Conservation (phyloP, 2,888 invertebrate species). For the Ptychoptera contaminata region DNA sequence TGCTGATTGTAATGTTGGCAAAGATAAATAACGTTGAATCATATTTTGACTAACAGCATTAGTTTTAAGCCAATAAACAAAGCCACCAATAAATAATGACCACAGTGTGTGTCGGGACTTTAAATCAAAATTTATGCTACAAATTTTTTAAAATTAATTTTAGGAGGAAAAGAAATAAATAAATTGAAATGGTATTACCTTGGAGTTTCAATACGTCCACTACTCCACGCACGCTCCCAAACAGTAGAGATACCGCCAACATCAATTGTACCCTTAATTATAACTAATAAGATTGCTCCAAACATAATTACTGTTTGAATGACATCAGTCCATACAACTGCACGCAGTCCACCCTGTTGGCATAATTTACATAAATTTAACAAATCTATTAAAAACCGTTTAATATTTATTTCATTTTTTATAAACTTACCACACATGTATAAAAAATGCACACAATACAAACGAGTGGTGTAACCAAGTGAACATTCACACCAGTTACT, state of each 20-base stretch:
- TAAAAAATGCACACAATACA: conserved; percentile 66
- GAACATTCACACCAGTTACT: conserved; percentile 64
- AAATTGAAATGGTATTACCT: conserved; percentile 26
- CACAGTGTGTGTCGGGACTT: conserved; percentile 58
- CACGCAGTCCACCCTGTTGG: conserved; percentile 45
- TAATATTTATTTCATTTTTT: background rate
- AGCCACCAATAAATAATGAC: conserved; percentile 52
- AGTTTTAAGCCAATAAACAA: conserved; percentile 54
- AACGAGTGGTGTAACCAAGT: conserved; percentile 54
- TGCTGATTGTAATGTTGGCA: conserved; percentile 47
- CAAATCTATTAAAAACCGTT: background rate
- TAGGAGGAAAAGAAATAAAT: background rate
- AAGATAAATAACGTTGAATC: conserved; percentile 59
- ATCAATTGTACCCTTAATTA: conserved; percentile 44
- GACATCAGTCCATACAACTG: conserved; percentile 58
- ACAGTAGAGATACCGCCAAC: conserved; percentile 48
- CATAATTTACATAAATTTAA: conserved; percentile 1
- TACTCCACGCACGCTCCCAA: conserved; percentile 37
- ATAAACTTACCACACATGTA: conserved; percentile 49
- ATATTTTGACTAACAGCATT: conserved; percentile 64
- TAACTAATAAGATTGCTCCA: conserved; percentile 46
- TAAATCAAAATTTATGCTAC: conserved; percentile 51
- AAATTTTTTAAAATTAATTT: conserved; percentile 10
- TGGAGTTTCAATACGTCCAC: conserved; percentile 44
- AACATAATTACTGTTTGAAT: conserved; percentile 53